Evolutionary conservation across 2,888 invertebrate species (phyloP), one percentile per base, ranked within the genome.

Genomic region (Eledona agricola): DNA sequence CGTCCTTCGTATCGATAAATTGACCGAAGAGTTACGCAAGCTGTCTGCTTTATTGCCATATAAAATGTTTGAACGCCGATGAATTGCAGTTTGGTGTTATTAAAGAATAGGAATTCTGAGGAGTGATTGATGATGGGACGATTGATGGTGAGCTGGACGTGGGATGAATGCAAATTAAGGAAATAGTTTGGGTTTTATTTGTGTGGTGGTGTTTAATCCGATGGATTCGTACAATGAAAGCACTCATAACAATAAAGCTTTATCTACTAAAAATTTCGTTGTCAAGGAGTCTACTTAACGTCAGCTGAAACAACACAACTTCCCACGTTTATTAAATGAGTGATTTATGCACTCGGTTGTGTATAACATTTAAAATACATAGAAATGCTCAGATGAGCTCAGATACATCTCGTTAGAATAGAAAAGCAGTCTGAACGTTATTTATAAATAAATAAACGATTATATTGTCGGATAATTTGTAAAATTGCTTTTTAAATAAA

Each of bases 391-490:
- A n/a, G n/a, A n/a, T n/a, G n/a, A n/a, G n/a, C n/a, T n/a, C n/a
- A n/a, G n/a, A n/a, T n/a, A n/a, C n/a, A n/a, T n/a, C n/a, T n/a
- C n/a, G n/a, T n/a, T n/a, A n/a, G n/a, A n/a, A n/a, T n/a, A n/a
- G n/a, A n/a, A n/a, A n/a, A n/a, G n/a, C n/a, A n/a, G n/a, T n/a
- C n/a, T n/a, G n/a, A n/a, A n/a, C n/a, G n/a, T n/a, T n/a, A n/a
- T n/a, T n/a, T n/a, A n/a, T n/a, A n/a, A n/a, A n/a, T n/a, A n/a
- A n/a, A n/a, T n/a, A 38, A 38, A 38, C 10, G 28, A 23, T 19
- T 40, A 40, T 7, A 28, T 38, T 9, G 40, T 40, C 7, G 19
- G 29, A 12, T 43, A 31, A 20, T 43, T 43, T 43, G 11, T 12
- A 43, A 31, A 29, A 28, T 29, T 4, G 11, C 4, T 17, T 28